These are phyloP conservation scores for Pristionchus arcanus DNA, from an alignment of 2,888 invertebrate species.

Conservation along the genomic window DNA sequence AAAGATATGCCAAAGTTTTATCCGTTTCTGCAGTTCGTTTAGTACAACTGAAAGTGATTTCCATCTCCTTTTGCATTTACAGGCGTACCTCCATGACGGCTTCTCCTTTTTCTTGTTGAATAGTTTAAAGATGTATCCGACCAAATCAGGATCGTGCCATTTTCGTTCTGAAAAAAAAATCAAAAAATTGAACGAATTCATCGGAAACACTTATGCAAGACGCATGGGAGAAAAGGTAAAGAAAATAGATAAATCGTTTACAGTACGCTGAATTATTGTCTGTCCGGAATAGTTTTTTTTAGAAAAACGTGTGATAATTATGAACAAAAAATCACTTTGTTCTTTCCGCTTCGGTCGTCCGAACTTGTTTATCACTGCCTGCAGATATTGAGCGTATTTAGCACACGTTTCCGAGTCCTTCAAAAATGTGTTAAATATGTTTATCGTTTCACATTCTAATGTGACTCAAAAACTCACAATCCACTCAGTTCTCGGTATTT, in stretches of 20 bases:
- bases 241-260: too few species aligned
- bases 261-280: too few species aligned
- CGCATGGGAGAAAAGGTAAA: not conserved
- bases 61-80: not conserved
- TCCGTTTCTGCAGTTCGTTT: too few species aligned
- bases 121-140: not conserved
- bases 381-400: not conserved
- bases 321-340: too few species aligned
- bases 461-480: not conserved
- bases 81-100: not conserved
- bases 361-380: not conserved
- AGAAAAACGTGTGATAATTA: too few species aligned
- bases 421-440: not conserved
- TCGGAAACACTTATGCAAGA: too few species aligned
- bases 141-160: not conserved
- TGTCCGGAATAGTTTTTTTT: too few species aligned
- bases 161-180: not conserved
- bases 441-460: not conserved
- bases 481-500: not conserved
- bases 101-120: not conserved
- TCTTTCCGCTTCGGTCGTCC: not conserved
- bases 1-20: too few species aligned
- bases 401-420: not conserved
- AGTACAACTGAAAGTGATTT: too few species aligned
- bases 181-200: too few species aligned